These are phyloP conservation scores for Araneus ventricosus DNA, from an alignment of 1,140 invertebrate genomes.

Conservation along the genomic window DNA sequence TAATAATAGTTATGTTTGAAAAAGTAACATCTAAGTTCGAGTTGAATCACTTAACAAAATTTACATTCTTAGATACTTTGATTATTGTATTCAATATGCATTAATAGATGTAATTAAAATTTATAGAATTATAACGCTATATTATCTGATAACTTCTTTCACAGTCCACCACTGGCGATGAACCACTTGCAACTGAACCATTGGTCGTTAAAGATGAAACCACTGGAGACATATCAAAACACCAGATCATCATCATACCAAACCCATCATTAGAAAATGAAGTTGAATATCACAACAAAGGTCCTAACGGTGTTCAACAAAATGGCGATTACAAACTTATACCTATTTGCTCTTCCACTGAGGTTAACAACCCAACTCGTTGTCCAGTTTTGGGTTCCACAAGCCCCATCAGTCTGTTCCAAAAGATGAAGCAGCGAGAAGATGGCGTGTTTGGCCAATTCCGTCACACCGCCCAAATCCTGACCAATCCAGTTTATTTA, in stretches of 20 bases:
- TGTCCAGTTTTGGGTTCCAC: constrained; percentile 38
- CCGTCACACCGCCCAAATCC: constrained; percentile 71
- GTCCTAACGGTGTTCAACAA: neutral
- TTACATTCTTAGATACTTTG: no score
- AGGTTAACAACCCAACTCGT: neutral
- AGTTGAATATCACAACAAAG: neutral
- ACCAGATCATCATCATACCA: constrained; percentile 57
- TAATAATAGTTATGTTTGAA: no score
- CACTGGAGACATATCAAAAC: constrained; percentile 49
- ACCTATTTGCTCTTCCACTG: neutral
- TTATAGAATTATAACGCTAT: no score
- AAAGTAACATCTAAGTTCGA: no score
- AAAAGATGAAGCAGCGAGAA: constrained; percentile 64
- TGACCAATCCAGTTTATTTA: constrained; percentile 61
- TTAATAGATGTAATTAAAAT: no score
- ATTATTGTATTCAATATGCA: no score
- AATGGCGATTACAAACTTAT: constrained; percentile 60
- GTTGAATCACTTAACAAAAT: no score
- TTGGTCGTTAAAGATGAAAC: constrained; percentile 51
- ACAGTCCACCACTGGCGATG: constrained; percentile 27
- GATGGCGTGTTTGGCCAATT: constrained; percentile 72
- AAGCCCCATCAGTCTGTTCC: constrained; percentile 52
- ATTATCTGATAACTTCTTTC: neutral
- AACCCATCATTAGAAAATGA: neutral
- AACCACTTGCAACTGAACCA: constrained; percentile 12